These are phyloP conservation scores for Australoheros facetus DNA, from an alignment of 2,797 vertebrate genomes.

Conservation along the genomic window DNA sequence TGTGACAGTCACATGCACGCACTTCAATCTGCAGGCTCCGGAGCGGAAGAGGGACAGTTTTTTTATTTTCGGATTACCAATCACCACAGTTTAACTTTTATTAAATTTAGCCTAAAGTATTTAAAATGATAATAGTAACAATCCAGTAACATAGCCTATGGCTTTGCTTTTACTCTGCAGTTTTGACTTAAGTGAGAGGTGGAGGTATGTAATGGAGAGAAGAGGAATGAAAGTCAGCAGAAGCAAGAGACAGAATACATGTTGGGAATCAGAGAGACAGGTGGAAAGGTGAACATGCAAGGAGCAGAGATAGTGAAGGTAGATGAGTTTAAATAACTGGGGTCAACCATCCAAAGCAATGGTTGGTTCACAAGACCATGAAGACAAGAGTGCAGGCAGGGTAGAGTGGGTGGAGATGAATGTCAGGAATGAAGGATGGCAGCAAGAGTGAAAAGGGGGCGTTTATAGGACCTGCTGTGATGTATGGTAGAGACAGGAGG, in stretches of 20 bases:
- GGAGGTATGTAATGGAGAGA: too few relatives aligned
- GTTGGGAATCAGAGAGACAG: not conserved
- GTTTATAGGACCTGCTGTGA: not conserved
- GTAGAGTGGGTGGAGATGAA: not conserved
- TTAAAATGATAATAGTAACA: not conserved
- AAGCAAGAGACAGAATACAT: not conserved
- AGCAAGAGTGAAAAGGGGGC: not conserved
- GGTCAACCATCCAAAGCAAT: not conserved
- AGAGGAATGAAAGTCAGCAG: too few relatives aligned
- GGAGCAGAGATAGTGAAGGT: not conserved
- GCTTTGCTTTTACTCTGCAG: not conserved
- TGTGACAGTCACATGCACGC: constrained; percentile 66
- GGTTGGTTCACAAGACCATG: not conserved
- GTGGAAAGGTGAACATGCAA: not conserved
- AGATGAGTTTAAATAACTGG: not conserved
- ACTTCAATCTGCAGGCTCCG: not conserved
- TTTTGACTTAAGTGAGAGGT: not conserved
- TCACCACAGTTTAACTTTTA: not conserved
- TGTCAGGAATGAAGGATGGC: not conserved
- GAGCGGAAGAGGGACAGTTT: not conserved
- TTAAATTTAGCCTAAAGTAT: not conserved
- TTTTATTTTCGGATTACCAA: not conserved
- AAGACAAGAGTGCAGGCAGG: not conserved
- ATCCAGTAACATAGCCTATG: not conserved
- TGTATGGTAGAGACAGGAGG: not conserved